A percentile compares a stretch with the other conserved stretches of the same genome.
Conservation (phyloP, 2,113 vertebrate species). For the Pachycephala philippinensis region DNA sequence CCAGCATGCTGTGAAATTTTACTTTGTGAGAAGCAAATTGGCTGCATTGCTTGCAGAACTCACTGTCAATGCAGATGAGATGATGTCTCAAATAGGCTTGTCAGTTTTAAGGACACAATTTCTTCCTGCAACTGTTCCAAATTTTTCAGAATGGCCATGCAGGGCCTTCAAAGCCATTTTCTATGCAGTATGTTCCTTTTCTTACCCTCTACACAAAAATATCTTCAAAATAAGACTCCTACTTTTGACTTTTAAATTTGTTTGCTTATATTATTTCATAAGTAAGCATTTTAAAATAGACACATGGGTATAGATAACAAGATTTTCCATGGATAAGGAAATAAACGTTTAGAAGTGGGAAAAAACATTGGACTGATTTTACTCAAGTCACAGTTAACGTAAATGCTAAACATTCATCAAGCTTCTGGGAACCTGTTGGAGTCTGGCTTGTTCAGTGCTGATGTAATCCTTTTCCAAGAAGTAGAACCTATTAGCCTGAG, state of each 20-base stretch:
- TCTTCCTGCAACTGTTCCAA: neutral
- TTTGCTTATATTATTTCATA: neutral
- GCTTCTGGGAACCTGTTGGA: neutral
- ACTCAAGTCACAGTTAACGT: neutral
- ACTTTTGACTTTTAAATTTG: neutral
- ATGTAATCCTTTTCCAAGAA: neutral
- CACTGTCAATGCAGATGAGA: neutral
- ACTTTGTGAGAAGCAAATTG: neutral
- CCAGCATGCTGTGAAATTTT: neutral
- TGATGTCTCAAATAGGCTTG: neutral
- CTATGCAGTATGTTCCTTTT: neutral
- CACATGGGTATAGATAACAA: neutral
- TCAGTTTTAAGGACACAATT: neutral
- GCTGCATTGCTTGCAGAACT: neutral
- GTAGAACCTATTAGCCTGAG: neutral
- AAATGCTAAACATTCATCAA: neutral
- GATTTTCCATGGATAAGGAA: neutral
- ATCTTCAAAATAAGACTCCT: neutral
- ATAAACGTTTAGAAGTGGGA: neutral
- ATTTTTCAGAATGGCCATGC: neutral
- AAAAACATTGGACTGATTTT: neutral
- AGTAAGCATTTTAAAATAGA: neutral
- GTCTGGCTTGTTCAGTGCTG: neutral
- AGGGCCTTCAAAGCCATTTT: neutral
- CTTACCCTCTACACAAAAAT: neutral